These are phyloP conservation scores for Meriones unguiculatus DNA, from an alignment of 2,113 vertebrate species.

Conservation along the genomic window DNA sequence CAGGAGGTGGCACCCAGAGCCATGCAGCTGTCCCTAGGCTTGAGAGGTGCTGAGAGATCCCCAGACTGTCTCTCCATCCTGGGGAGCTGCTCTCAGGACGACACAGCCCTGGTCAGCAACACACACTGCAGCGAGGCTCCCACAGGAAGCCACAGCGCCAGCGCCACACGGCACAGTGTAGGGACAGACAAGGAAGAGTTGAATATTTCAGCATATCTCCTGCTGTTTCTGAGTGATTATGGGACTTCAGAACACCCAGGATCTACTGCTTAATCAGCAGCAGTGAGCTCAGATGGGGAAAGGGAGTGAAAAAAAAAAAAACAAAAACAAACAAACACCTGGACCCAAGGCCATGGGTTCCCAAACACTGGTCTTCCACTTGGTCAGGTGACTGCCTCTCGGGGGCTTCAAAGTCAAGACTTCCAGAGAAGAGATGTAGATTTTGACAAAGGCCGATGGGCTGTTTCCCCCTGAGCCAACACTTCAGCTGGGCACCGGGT, in stretches of 20 bases:
- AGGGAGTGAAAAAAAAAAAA: no score
- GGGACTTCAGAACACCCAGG: no score
- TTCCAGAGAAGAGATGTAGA: neutral
- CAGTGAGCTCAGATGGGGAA: accelerated
- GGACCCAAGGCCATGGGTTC: neutral
- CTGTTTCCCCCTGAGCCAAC: neutral
- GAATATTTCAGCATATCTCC: accelerated
- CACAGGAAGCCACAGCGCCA: accelerated
- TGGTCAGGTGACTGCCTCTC: neutral
- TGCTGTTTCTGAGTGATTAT: neutral
- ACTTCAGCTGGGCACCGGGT: accelerated
- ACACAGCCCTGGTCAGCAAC: accelerated
- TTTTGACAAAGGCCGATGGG: neutral
- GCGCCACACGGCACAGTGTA: accelerated
- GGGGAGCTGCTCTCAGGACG: neutral
- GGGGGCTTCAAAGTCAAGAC: neutral
- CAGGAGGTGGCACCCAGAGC: neutral
- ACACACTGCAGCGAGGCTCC: neutral
- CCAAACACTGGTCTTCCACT: neutral
- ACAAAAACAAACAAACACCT: neutral
- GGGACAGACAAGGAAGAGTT: accelerated
- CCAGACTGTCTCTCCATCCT: neutral
- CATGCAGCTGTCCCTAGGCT: conserved; percentile 9
- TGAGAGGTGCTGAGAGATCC: neutral
- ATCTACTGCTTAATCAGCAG: neutral